Conservation (phyloP, 2,113 vertebrate genomes). For the Labrus mixtus region DNA sequence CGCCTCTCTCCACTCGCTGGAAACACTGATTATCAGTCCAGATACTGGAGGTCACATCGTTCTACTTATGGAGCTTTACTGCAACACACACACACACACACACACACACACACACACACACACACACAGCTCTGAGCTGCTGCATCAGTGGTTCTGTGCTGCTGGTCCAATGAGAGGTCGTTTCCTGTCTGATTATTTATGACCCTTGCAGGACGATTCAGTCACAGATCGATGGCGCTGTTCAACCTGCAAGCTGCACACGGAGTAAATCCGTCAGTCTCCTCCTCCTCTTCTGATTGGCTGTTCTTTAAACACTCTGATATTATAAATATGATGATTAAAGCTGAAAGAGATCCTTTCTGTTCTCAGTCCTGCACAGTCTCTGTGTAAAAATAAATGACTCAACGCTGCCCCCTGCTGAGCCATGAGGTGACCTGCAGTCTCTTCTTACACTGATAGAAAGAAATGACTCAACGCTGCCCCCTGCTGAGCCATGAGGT, state of each 20-base stretch:
- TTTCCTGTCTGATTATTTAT: constrained; percentile 68
- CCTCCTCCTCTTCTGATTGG: too few relatives aligned
- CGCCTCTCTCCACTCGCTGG: too few relatives aligned
- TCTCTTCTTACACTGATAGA: too few relatives aligned
- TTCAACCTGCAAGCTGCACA: constrained; percentile 38
- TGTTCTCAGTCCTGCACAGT: neutral
- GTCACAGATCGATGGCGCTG: constrained; percentile 51
- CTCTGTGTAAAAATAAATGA: too few relatives aligned
- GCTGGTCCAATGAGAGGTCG: constrained; percentile 52
- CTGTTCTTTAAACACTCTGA: too few relatives aligned
- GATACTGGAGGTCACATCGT: constrained; percentile 27
- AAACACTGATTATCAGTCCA: constrained; percentile 25
- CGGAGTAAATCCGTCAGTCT: constrained; percentile 29
- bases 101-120: constrained; percentile 22
- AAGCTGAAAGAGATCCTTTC: too few relatives aligned
- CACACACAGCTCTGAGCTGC: constrained; percentile 14
- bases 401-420: constrained; percentile 51
- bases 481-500: constrained; percentile 49
- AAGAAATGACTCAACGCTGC: constrained; percentile 46
- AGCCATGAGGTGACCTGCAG: neutral
- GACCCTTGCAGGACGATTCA: constrained; percentile 51
- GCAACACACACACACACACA: constrained; percentile 11
- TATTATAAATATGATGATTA: too few relatives aligned
- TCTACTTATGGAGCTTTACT: constrained; percentile 41
- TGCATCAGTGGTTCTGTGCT: constrained; percentile 21